Conservation (phyloP, 2,888 invertebrate species). For the Lasioglossum figueresi region DNA sequence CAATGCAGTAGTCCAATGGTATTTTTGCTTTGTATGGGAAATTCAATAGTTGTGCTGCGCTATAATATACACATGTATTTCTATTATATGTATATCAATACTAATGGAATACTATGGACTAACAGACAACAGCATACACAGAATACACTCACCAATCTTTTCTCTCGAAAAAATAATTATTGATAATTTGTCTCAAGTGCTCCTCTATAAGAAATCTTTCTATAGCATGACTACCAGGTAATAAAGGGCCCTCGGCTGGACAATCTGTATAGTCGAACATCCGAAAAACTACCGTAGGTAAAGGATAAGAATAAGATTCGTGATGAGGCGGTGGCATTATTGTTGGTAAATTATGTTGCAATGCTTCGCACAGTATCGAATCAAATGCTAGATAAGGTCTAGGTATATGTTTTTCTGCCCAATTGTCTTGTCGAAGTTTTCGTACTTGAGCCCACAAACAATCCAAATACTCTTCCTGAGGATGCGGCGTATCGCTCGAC, state of each 20-base stretch:
- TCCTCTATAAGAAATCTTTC: conserved; percentile 99
- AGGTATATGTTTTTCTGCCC: conserved; percentile 98
- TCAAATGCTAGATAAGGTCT: conserved; percentile 98
- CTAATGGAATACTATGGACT: background rate
- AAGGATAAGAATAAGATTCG: conserved; percentile 94
- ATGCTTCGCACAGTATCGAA: conserved; percentile 96
- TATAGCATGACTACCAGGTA: conserved; percentile 98
- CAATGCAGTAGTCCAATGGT: conserved; percentile 98
- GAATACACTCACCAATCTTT: conserved; percentile 91
- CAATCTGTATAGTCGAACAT: conserved; percentile 99
- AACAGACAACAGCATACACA: background rate
- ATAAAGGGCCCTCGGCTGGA: conserved; percentile 92
- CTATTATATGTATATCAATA: background rate
- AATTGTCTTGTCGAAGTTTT: conserved; percentile 96
- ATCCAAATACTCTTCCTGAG: conserved; percentile 98
- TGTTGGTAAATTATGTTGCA: conserved; percentile 97
- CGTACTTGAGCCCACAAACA: conserved; percentile 98
- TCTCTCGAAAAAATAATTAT: conserved; percentile 93
- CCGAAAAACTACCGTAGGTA: conserved; percentile 97
- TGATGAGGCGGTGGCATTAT: conserved; percentile 97
- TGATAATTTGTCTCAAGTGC: conserved; percentile 96
- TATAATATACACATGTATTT: conserved; percentile 74
- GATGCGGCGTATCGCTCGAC: conserved; percentile 97
- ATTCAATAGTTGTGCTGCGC: conserved; percentile 94
- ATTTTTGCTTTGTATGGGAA: conserved; percentile 97